Base-by-base conservation (phyloP, 2,797 vertebrate genomes). In the Phylloscopus collybita region DNA sequence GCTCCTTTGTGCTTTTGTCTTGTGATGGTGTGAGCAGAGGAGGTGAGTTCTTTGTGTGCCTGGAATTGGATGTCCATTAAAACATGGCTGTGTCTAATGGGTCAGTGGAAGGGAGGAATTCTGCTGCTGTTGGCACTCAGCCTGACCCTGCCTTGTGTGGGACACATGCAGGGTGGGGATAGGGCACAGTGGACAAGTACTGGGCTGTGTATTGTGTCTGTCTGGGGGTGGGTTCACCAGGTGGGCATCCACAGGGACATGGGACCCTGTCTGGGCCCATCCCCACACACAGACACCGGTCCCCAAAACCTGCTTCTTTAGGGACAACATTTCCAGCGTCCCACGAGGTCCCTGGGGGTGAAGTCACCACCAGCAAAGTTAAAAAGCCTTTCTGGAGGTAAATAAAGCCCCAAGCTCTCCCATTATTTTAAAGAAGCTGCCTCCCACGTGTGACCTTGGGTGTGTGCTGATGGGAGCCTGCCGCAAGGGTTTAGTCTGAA, bases 401-500 rank as follows among this genome's bases (percentile, higher is more conserved):
- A 94, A 93, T 72, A 80, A 91, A 94, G 49, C 44, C 66, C 14
- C 34, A 86, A 90, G 36, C 51, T 95, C 69, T 87, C 40, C 79
- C 88, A 8, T 90, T 90, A 45, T 92, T 92, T 95, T 76, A 60
- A 86, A 94, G 69, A 54, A 88, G 47, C 81, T 93, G 47, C 72
- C 81, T 88, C 61, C 73, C 71, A 22, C 0, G 0, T 69, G 53
- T 97, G 95, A 96, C 95, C 95, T 96, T 95, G 89, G 64, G 69
- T 69, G 71, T 7, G 3, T 86, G 86, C 78, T 95, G 90, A 92
- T 90, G 86, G 60, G 85, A 90, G 67, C 66, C 94, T 88, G 88
- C 93, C 9, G 2, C 54, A 72, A 92, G 84, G 85, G 93, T 94
- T 96, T 96, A 96, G 82, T 97, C 69, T 95, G 94, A 92, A 74